Percentiles rank a stretch among this genome's conserved stretches.
Evolutionary conservation across 1,140 invertebrate genomes (phyloP).

Genomic region (Cyrtorhinus lividipennis): DNA sequence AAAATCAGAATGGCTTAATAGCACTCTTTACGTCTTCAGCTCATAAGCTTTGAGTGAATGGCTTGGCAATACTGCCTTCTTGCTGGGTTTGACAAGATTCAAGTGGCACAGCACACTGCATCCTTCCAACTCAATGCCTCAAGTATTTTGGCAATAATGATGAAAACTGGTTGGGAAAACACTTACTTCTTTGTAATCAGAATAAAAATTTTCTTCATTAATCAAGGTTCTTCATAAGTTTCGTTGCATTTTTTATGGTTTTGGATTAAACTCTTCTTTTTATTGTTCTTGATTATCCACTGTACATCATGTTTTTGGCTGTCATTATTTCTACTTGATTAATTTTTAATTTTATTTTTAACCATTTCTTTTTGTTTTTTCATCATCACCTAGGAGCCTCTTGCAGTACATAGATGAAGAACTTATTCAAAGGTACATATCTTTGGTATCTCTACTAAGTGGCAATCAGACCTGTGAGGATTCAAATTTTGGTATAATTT

Average conservation of each 20-base stretch:
- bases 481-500: neutral
- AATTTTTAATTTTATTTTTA: neutral
- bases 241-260: neutral
- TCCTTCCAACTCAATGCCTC: too few relatives aligned
- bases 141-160: too few relatives aligned
- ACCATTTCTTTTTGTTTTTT: slow-evolving; percentile 22
- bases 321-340: neutral
- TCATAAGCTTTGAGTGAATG: too few relatives aligned
- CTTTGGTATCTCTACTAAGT: slow-evolving; percentile 11
- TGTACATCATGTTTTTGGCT: neutral
- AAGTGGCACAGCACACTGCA: too few relatives aligned
- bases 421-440: slow-evolving; percentile 77
- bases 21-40: too few relatives aligned
- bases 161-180: too few relatives aligned
- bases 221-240: too few relatives aligned
- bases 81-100: too few relatives aligned
- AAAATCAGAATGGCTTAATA: too few relatives aligned
- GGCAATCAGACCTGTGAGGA: slow-evolving; percentile 1
- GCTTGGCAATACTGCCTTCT: too few relatives aligned
- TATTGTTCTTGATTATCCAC: neutral
- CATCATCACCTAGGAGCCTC: slow-evolving; percentile 65
- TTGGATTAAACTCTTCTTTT: neutral
- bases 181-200: too few relatives aligned
- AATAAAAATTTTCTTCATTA: too few relatives aligned
- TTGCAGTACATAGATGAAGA: slow-evolving; percentile 96